Percentiles rank a stretch among this genome's conserved stretches.
Evolutionary conservation across 2,797 vertebrate species (phyloP).

Genomic region (Anniella stebbinsi): DNA sequence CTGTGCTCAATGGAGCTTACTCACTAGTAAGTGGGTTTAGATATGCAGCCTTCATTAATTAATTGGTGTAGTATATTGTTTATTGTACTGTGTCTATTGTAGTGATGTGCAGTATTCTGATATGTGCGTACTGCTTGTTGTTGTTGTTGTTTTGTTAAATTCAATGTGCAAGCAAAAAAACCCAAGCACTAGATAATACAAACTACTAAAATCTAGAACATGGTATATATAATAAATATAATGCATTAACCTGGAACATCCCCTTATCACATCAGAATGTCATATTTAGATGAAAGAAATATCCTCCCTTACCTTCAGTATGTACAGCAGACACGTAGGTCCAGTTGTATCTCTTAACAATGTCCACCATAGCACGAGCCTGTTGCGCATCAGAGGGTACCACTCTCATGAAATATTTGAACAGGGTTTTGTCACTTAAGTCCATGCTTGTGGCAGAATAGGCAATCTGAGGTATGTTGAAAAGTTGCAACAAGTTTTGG

Average conservation of each 20-base stretch:
- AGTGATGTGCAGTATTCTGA: not conserved
- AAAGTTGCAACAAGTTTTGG: slow-evolving; percentile 96
- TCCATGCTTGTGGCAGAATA: slow-evolving; percentile 98
- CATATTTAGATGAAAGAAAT: not conserved
- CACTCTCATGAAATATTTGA: slow-evolving; percentile 98
- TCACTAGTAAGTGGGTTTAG: not conserved
- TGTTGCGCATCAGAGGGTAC: slow-evolving; percentile 98
- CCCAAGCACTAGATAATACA: not conserved
- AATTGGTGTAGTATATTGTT: not conserved
- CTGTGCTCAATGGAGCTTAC: no score
- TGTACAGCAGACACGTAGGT: slow-evolving; percentile 98
- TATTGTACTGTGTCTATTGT: not conserved
- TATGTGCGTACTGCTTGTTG: not conserved
- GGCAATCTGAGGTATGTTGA: slow-evolving; percentile 99
- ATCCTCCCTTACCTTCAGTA: slow-evolving; percentile 89
- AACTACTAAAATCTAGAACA: not conserved
- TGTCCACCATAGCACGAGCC: slow-evolving; percentile 98
- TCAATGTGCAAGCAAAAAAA: not conserved
- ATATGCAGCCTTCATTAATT: not conserved
- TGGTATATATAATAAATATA: not conserved
- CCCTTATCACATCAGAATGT: not conserved
- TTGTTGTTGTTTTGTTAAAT: not conserved
- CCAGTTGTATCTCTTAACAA: slow-evolving; percentile 99
- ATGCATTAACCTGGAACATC: not conserved
- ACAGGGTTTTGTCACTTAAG: slow-evolving; percentile 95